Conservation (phyloP, 2,888 invertebrate species). For the Colletes collaris region DNA sequence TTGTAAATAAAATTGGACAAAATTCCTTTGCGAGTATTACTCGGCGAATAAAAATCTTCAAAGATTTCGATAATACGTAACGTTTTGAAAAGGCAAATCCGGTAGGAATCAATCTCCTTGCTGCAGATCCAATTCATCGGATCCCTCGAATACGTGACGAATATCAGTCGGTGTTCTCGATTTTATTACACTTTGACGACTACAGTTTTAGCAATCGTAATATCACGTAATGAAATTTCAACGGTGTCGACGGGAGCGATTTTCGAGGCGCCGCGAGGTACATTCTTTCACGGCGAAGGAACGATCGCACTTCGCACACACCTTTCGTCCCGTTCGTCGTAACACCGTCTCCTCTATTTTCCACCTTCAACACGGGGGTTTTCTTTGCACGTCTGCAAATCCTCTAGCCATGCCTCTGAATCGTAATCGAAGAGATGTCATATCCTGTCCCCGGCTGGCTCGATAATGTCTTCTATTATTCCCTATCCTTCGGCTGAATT, state of each 20-base stretch:
- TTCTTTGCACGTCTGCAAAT: constrained; percentile 35
- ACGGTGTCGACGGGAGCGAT: constrained; percentile 47
- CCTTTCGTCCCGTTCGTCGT: neutral
- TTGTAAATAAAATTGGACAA: no score
- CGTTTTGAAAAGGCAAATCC: neutral
- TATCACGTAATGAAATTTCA: constrained; percentile 61
- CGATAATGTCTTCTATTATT: constrained; percentile 22
- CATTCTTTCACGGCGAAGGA: constrained; percentile 37
- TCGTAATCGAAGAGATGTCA: constrained; percentile 37
- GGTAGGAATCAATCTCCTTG: constrained; percentile 18
- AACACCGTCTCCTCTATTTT: constrained; percentile 21
- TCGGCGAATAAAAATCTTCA: no score
- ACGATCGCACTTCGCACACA: constrained; percentile 30
- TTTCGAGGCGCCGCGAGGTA: constrained; percentile 32
- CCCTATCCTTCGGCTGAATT: neutral
- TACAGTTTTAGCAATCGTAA: constrained; percentile 48
- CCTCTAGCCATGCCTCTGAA: constrained; percentile 9
- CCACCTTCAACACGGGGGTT: constrained; percentile 1
- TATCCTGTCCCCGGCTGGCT: constrained; percentile 3
- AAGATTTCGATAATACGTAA: no score
- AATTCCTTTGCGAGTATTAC: no score
- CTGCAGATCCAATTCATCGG: constrained; percentile 33
- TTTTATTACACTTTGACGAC: constrained; percentile 52
- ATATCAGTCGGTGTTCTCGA: constrained; percentile 26
- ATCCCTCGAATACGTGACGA: constrained; percentile 38